Percentiles rank a stretch among this genome's conserved stretches.
These are phyloP conservation scores for Melospiza georgiana DNA, from an alignment of 2,113 vertebrate genomes.

Conservation along the genomic window DNA sequence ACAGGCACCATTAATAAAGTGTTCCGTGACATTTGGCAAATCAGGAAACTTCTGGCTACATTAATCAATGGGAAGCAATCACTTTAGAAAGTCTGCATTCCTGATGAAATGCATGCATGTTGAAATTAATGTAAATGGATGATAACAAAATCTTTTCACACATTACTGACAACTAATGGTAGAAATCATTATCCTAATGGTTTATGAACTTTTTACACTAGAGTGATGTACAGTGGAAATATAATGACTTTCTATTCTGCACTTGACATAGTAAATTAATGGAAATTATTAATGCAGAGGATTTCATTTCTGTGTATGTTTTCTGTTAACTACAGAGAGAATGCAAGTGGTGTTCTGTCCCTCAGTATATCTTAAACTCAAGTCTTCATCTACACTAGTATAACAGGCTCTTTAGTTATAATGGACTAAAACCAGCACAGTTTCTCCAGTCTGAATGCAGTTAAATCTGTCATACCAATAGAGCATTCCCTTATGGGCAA, in stretches of 20 bases:
- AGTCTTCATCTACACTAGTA: not conserved
- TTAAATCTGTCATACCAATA: not conserved
- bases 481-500: not conserved
- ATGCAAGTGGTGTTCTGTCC: not conserved
- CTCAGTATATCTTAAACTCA: not conserved
- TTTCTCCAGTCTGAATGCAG: not conserved
- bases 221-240: conserved; percentile 58
- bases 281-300: not conserved
- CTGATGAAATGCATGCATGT: conserved; percentile 46
- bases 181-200: conserved; percentile 72
- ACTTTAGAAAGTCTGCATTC: conserved; percentile 21
- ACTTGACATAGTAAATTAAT: conserved; percentile 24
- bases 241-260: conserved; percentile 50
- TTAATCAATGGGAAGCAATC: conserved; percentile 55
- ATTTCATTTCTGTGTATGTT: not conserved
- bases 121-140: conserved; percentile 64
- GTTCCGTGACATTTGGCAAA: conserved; percentile 29
- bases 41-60: not conserved
- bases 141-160: conserved; percentile 70
- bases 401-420: not conserved
- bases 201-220: conserved; percentile 61
- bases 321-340: not conserved
- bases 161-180: conserved; percentile 62
- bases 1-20: conserved; percentile 24
- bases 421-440: not conserved